Base-by-base conservation (phyloP, 2,797 vertebrate genomes). In the Sardinella longiceps region DNA sequence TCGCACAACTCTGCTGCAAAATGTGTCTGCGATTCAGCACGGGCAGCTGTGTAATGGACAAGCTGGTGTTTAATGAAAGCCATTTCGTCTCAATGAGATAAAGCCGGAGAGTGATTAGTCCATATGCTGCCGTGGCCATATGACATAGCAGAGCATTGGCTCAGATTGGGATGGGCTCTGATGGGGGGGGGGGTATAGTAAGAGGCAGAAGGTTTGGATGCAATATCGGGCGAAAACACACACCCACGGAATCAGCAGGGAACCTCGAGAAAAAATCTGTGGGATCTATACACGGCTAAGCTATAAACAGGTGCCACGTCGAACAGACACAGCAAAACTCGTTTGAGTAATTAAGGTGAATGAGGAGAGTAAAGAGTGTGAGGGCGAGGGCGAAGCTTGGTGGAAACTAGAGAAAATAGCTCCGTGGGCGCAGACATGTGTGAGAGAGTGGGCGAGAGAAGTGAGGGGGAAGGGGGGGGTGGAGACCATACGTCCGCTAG, bases 21-120 rank as follows among this genome's bases (percentile, higher is more conserved):
- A 74, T 23, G 37, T 39, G 33, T 39, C 18, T 91, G 91, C 89
- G 81, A 92, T 89, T 87, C 84, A 86, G 86, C 77, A 88, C 89
- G 88, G 82, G 91, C 85, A 20, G 66, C 18, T 18, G 66, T 33
- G 66, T 74, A 74, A 74, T 74, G 33, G 66, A 74, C 30, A 39
- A 7, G 66, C 12, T 7, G 15, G 66, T 37, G 66, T 74, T 74
- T 74, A 74, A 74, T 74, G 66, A 18, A 39, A 15, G 33, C 66
- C 33, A 74, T 74, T 39, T 30, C 30, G 18, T 33, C 66, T 74
- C 2, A 37, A 39, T 74, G 66, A 39, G 66, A 74, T 39, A 74
- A 74, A 66, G 10, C 60, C 20, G 66, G 33, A 74, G 15, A 74
- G 66, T 39, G 30, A 74, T 74, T 74, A 20, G 66, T 30, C 66